These are phyloP conservation scores for Agrochola lychnidis DNA, from an alignment of 2,888 invertebrate genomes.

Conservation along the genomic window DNA sequence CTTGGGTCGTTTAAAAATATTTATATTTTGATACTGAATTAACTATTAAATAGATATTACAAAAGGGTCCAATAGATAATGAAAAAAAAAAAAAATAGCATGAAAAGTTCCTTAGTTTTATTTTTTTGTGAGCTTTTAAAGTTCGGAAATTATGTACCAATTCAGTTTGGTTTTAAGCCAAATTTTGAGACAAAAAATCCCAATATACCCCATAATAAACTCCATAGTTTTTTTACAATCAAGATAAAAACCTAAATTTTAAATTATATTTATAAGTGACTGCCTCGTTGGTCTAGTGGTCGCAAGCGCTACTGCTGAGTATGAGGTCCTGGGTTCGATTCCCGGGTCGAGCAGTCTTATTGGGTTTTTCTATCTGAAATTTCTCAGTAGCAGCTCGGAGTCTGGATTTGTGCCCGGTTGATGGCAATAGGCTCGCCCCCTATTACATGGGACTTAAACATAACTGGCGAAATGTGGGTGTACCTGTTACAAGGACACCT, in stretches of 20 bases:
- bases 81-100: not conserved
- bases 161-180: not conserved
- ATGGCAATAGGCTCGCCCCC: too few relatives aligned
- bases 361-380: too few relatives aligned
- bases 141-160: not conserved
- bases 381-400: too few relatives aligned
- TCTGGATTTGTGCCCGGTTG: too few relatives aligned
- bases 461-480: too few relatives aligned
- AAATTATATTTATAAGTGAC: not conserved
- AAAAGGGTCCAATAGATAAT: not conserved
- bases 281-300: too few relatives aligned
- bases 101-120: not conserved
- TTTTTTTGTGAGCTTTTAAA: not conserved
- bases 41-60: not conserved
- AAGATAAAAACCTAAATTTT: not conserved
- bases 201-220: not conserved
- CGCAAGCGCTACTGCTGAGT: too few relatives aligned
- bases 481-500: too few relatives aligned
- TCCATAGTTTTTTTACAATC: not conserved
- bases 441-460: too few relatives aligned
- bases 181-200: not conserved
- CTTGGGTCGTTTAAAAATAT: not conserved
- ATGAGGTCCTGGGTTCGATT: too few relatives aligned
- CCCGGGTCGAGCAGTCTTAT: too few relatives aligned
- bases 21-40: conserved; percentile 8